A percentile compares a stretch with the other conserved stretches of the same genome.
Conservation (phyloP, 2,888 invertebrate genomes). For the Tipula helvola region DNA sequence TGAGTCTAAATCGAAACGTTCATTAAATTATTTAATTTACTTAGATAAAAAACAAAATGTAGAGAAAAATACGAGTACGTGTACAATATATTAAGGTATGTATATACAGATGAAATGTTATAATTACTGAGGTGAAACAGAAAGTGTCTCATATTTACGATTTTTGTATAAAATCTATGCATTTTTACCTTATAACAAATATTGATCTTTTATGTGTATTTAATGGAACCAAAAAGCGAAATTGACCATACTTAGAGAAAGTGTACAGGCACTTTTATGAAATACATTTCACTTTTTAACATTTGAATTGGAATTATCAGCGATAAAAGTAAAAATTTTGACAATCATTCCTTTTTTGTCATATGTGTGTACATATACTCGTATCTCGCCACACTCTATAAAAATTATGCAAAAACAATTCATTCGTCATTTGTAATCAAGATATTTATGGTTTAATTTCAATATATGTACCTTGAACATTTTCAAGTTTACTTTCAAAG, state of each 20-base stretch:
- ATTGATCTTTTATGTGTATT: neutral
- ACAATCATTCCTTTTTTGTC: neutral
- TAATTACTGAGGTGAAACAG: neutral
- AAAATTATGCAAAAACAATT: neutral
- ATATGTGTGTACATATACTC: neutral
- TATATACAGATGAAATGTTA: neutral
- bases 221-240: neutral
- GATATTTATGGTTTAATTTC: neutral
- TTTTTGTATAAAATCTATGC: neutral
- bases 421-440: neutral
- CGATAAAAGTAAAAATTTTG: neutral
- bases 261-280: neutral
- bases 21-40: neutral
- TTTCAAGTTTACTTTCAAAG: neutral
- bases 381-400: neutral
- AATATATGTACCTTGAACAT: neutral
- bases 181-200: neutral
- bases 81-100: neutral
- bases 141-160: neutral
- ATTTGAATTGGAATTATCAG: neutral
- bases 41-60: neutral
- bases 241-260: neutral
- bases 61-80: neutral
- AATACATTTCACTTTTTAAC: neutral
- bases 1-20: neutral